Percentiles rank a stretch among this genome's conserved stretches.
These are phyloP conservation scores for Trichomalopsis sarcophagae DNA, from an alignment of 1,140 invertebrate genomes.

Conservation along the genomic window DNA sequence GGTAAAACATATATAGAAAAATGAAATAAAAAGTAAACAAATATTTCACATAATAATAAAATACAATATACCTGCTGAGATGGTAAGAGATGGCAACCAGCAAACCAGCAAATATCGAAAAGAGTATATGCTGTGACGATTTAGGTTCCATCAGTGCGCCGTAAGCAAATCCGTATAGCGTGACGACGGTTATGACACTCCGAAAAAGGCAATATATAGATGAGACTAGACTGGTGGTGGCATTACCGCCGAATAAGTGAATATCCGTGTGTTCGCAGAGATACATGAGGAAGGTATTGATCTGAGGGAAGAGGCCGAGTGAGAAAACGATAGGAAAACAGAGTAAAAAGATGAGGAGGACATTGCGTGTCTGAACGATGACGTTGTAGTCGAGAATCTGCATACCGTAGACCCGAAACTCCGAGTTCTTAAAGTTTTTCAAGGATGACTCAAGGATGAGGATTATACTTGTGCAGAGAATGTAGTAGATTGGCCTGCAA, in stretches of 20 bases:
- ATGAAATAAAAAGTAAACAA: not conserved
- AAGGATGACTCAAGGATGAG: conserved; percentile 79
- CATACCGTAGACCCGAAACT: conserved; percentile 85
- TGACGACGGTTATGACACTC: conserved; percentile 85
- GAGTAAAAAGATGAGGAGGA: conserved; percentile 87
- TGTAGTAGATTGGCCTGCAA: conserved; percentile 93
- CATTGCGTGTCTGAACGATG: conserved; percentile 82
- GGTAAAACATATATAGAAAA: not conserved
- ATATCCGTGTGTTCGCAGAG: conserved; percentile 97
- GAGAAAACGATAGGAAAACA: conserved; percentile 96
- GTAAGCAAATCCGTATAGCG: conserved; percentile 94
- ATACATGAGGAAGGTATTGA: conserved; percentile 98
- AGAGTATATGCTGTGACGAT: conserved; percentile 92
- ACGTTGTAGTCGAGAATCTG: conserved; percentile 82
- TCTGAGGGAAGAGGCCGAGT: conserved; percentile 95
- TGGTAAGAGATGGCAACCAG: conserved; percentile 94
- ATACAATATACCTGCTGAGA: conserved; percentile 78
- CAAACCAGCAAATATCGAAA: conserved; percentile 95
- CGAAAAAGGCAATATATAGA: conserved; percentile 90
- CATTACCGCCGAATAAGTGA: conserved; percentile 98
- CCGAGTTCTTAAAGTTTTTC: conserved; percentile 70
- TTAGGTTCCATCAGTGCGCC: conserved; percentile 86
- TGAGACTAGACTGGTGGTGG: conserved; percentile 90
- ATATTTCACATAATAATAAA: not conserved
- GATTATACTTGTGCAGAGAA: conserved; percentile 86